Base-by-base conservation (phyloP, 2,888 invertebrate genomes). In the Cephus sareptanus region DNA sequence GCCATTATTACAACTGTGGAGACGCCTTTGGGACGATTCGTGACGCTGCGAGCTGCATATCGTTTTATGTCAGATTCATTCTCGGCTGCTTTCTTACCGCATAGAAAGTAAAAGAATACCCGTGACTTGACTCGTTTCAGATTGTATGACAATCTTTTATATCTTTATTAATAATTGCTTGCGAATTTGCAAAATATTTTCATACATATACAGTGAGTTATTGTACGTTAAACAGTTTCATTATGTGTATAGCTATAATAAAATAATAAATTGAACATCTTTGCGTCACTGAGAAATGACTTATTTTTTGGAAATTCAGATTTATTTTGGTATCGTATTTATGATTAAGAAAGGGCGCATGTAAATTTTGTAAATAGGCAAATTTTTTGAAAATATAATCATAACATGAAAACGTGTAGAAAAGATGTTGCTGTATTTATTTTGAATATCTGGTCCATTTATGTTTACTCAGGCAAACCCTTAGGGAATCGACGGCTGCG, bases 1-100 rank as follows among this genome's bases (percentile, higher is more conserved):
- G 80, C 77, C 77, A 81, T 84, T 81, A 82, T 84, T 80, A 79
- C 79, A 82, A 71, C 71, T 71, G 71, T 15, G 34, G 2, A 40
- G 23, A 40, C 6, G 40, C 40, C 40, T 40, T 40, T 40, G 15
- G 40, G 40, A 56, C 23, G 40, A 56, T 56, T 56, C 40, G 40
- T 56, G 40, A 15, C 23, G 40, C 40, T 56, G 6, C 40, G 56
- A 56, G 23, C 23, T 56, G 56, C 23, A 56, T 23, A 56, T 56
- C 9, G 56, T 23, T 56, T 40, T 40, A 40, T 40, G 11, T 11
- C 12, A 35, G 40, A 40, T 40, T 40, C 40, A 23, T 40, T 23
- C 15, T 40, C 6, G 40, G 40, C 40, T 40, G 23, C 40, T 40
- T 40, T 15, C 40, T 40, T 40, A 40, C 34, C 15, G 15, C 23